Evolutionary conservation across 2,113 vertebrate genomes (phyloP), one percentile per base, ranked within the genome.

Genomic region (Callionymus lyra): DNA sequence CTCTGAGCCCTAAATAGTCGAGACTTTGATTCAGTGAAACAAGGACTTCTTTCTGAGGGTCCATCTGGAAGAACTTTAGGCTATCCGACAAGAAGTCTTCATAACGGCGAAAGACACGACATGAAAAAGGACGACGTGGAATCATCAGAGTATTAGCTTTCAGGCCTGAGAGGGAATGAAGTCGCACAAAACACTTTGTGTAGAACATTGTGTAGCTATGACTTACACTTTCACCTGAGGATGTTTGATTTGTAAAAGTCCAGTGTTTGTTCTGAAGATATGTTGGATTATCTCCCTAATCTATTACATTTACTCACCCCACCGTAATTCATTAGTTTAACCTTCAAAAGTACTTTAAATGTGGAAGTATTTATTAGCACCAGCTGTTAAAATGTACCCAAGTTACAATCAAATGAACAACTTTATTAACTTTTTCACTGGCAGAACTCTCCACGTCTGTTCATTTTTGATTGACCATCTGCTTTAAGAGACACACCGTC

Each of bases 11-110:
- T 59, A 70, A 76, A 55, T 27, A 5, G 54, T 44, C 27, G 51
- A 38, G 71, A 79, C 67, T 74, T 70, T 53, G 52, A 63, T 65
- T 63, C 44, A 19, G 38, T 58, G 41, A 60, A 83, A 80, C 76
- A 76, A 72, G 50, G 68, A 53, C 42, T 45, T 65, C 47, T 63
- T 74, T 74, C 21, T 68, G 38, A 63, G 35, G 47, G 53, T 68
- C 59, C 79, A 83, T 78, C 76, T 84, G 84, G 76, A 81, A 79
- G 59, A 59, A 65, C 63, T 81, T 82, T 75, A 75, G 63, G 63
- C 38, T n/a, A 56, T 55, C 67, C 65, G 61, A 63, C 58, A 57
- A 61, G 58, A 56, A 45, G 46, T 72, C 59, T 76, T 72, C 38
- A 52, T 41, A 55, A 61, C 39, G 44, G 58, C 32, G 38, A 32